phyloP scores from a whole-genome alignment of 2,113 vertebrate species.

The Lutjanus erythropterus region DNA sequence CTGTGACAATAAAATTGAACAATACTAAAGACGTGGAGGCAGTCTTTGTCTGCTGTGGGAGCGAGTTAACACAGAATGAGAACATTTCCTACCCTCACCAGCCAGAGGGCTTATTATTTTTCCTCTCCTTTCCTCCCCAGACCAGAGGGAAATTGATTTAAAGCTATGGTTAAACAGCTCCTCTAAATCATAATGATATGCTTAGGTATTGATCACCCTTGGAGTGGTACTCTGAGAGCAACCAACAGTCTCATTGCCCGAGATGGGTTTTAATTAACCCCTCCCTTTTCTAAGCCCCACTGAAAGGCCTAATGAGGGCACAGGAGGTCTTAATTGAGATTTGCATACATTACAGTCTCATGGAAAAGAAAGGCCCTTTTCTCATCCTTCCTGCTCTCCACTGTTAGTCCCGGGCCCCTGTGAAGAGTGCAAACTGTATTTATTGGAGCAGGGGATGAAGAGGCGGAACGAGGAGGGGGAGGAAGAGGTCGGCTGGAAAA shows the following conservation, averaged over 20 bases:
- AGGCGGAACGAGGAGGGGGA: constrained; percentile 18
- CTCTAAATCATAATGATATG: constrained; percentile 82
- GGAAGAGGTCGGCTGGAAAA: constrained; percentile 55
- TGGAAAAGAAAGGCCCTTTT: constrained; percentile 49
- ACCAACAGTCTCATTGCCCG: constrained; percentile 57
- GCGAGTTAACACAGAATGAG: constrained; percentile 58
- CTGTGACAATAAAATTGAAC: constrained; percentile 62
- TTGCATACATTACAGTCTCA: constrained; percentile 79
- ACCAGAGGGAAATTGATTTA: constrained; percentile 72
- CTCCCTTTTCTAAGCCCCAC: constrained; percentile 53
- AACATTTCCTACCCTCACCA: constrained; percentile 58
- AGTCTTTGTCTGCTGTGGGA: constrained; percentile 68
- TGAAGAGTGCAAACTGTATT: constrained; percentile 63
- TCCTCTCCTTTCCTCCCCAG: constrained; percentile 40
- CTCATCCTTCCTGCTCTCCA: constrained; percentile 43
- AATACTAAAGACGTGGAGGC: constrained; percentile 45
- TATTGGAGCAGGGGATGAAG: constrained; percentile 58
- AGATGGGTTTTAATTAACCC: constrained; percentile 80
- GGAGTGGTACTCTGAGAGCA: constrained; percentile 62
- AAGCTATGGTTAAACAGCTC: constrained; percentile 77
- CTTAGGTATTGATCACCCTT: constrained; percentile 79
- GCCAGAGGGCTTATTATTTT: constrained; percentile 59
- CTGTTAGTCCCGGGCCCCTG: constrained; percentile 39
- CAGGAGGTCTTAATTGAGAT: constrained; percentile 79
- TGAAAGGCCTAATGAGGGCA: constrained; percentile 77